phyloP scores from a whole-genome alignment of 1,140 invertebrate species.

The Atta texana region DNA sequence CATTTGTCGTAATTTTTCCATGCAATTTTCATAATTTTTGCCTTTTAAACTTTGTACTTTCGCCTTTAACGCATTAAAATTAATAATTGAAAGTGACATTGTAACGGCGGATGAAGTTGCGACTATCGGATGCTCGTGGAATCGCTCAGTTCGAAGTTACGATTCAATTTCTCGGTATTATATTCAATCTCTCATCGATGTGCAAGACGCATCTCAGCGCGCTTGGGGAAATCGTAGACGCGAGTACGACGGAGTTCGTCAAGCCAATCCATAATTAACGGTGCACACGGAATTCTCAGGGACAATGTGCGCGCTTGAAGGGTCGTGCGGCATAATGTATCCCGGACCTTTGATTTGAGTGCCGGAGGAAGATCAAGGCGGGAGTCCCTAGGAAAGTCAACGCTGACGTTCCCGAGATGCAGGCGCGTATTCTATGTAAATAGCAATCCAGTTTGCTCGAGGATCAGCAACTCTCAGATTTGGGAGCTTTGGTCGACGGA shows the following conservation, averaged over 20 bases:
- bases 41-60: not conserved
- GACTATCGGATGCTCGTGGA: not conserved
- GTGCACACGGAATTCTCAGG: slow-evolving; percentile 40
- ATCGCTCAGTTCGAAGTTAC: slow-evolving; percentile 7
- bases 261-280: slow-evolving; percentile 48
- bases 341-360: slow-evolving; percentile 43
- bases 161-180: not conserved
- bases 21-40: not conserved
- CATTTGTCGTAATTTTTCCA: not conserved
- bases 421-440: slow-evolving; percentile 75
- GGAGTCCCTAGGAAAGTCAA: slow-evolving; percentile 58
- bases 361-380: slow-evolving; percentile 48
- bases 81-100: not conserved
- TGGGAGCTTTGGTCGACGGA: slow-evolving; percentile 55
- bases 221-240: slow-evolving; percentile 21
- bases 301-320: slow-evolving; percentile 56
- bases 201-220: not conserved
- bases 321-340: slow-evolving; percentile 43
- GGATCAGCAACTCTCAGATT: slow-evolving; percentile 73
- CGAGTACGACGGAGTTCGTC: slow-evolving; percentile 30
- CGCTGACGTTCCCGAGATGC: slow-evolving; percentile 58
- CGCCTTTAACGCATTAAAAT: not conserved
- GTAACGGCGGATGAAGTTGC: not conserved
- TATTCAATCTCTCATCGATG: slow-evolving; percentile 36
- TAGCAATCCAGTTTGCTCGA: slow-evolving; percentile 76